Base-by-base conservation (phyloP, 2,113 vertebrate species). In the Stercorarius parasiticus region DNA sequence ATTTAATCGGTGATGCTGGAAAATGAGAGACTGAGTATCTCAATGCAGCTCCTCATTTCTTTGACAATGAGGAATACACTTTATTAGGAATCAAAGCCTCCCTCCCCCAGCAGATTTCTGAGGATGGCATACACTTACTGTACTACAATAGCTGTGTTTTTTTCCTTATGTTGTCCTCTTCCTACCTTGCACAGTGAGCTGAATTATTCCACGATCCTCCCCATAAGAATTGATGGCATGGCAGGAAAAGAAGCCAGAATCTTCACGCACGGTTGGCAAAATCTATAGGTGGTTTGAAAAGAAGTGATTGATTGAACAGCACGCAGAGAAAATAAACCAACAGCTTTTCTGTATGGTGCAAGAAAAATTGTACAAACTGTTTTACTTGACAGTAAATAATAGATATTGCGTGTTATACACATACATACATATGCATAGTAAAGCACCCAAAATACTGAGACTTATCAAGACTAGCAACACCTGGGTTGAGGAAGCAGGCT, bases 221-320 rank as follows among this genome's bases (percentile, higher is more conserved):
- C 99, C 99, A 0, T 99, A 99, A 14, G 99, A 99, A 98, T 99
- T 99, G 97, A 99, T 99, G 82, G 99, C 99, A 6, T 99, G 99
- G 96, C 99, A 99, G 97, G 99, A 99, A 96, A 99, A 99, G 97
- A 99, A 99, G 32, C 99, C 99, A 12, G 99, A 99, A 97, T 99
- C 99, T 97, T 99, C 99, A 92, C 99, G 98, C 53, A 99, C 99
- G 5, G 99, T 99, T 61, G 99, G 99, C 97, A 99, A 98, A 96
- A 99, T 99, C 99, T 99, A 86, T 14, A 78, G 76, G 88, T 49
- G 94, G 92, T 96, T 95, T 97, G 87, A 86, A 87, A 95, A 97
- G 89, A 95, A 67, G 59, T 89, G 78, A 85, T 56, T 91, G 77
- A 93, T 40, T 92, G 82, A 96, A 82, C 21, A 88, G 56, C 61